Percentiles rank a stretch among this genome's conserved stretches.
Evolutionary conservation across 2,797 vertebrate species (phyloP).

Genomic region (Huso huso): DNA sequence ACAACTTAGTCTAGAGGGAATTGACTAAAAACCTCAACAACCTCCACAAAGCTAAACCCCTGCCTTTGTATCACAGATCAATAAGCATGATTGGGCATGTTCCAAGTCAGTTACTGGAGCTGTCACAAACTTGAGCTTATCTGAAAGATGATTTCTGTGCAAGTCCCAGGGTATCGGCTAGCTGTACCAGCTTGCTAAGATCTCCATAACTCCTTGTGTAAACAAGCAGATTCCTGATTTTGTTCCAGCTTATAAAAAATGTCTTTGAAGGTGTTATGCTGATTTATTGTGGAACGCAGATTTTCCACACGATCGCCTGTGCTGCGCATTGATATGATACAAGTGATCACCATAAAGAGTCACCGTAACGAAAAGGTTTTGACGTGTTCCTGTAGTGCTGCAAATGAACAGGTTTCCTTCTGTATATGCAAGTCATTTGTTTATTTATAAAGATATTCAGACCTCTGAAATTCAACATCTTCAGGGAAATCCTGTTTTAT

Average conservation of each 20-base stretch:
- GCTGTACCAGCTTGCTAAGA: slow-evolving; percentile 41
- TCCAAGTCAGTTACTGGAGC: slow-evolving; percentile 10
- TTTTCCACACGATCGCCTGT: background rate
- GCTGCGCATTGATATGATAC: too few relatives aligned
- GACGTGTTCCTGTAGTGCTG: too few relatives aligned
- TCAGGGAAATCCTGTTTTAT: too few relatives aligned
- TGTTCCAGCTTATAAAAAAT: slow-evolving; percentile 42
- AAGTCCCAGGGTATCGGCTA: slow-evolving; percentile 42
- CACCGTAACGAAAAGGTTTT: too few relatives aligned
- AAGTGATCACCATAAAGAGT: too few relatives aligned
- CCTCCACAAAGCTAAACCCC: background rate
- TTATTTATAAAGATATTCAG: too few relatives aligned
- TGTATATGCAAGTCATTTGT: too few relatives aligned
- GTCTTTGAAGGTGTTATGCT: slow-evolving; percentile 43
- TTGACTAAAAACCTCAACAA: background rate
- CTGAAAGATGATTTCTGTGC: slow-evolving; percentile 42
- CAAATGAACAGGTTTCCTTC: too few relatives aligned
- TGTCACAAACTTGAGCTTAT: slow-evolving; percentile 39
- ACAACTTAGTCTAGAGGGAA: too few relatives aligned
- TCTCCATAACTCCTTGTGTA: slow-evolving; percentile 41
- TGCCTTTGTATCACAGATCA: background rate
- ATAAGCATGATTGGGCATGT: slow-evolving; percentile 11
- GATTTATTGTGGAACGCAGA: slow-evolving; percentile 22
- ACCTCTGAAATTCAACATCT: too few relatives aligned
- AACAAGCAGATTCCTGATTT: slow-evolving; percentile 55